Evolutionary conservation across 1,140 invertebrate species (phyloP), one percentile per base, ranked within the genome.

Genomic region (Caenorhabditis elegans): DNA sequence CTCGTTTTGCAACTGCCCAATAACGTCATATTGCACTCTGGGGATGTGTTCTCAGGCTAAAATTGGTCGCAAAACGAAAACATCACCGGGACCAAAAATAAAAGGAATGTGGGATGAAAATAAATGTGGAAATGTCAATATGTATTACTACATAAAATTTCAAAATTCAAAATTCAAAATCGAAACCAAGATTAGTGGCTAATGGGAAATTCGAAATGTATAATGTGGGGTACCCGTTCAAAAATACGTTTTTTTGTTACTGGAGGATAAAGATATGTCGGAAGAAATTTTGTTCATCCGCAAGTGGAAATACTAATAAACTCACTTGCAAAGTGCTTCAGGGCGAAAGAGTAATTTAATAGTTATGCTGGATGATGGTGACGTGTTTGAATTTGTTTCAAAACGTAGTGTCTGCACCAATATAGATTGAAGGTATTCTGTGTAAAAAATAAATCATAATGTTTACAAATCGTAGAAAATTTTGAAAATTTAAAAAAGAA

Each of bases 261-360:
- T 43, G 11, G 26, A 28, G 17, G 60, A 70, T 24, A n/a, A 70
- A 34, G n/a, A 70, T 31, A 39, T 70, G 60, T 43, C 60, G 60
- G 34, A 39, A 70, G 60, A 70, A 70, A 70, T 70, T 70, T 70
- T 39, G 60, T 70, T 39, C 60, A 70, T 70, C 34, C 60, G 43
- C 34, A 34, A 70, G 60, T 70, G 34, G 60, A 70, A 70, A 70
- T 70, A 70, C 60, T 70, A 70, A 70, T 70, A 70, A 70, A 70
- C 60, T 70, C 60, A 70, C 60, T 70, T 70, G 60, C 60, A 70
- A 70, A 70, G 34, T 70, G 60, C 60, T 70, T 70, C 60, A 70
- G 60, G 60, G 60, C 60, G 60, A 70, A 70, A 70, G 60, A 39
- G 60, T 70, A 70, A 70, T 70, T 70, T 70, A 70, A 70, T 70